A percentile compares a stretch with the other conserved stretches of the same genome.
These are phyloP conservation scores for Sminthurides aquaticus DNA, from an alignment of 2,888 invertebrate species.

Conservation along the genomic window DNA sequence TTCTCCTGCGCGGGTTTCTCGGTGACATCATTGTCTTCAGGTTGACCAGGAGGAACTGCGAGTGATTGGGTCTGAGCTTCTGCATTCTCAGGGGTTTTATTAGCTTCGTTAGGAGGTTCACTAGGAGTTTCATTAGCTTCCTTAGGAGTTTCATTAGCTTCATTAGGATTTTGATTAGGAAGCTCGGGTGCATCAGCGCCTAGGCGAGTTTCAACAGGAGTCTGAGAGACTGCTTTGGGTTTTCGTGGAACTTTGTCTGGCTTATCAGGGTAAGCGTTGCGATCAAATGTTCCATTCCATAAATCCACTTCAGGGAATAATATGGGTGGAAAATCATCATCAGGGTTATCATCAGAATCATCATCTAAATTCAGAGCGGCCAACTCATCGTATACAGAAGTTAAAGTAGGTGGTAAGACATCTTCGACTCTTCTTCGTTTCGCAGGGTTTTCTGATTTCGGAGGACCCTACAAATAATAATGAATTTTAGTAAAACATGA, in stretches of 20 bases:
- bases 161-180: neutral
- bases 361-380: neutral
- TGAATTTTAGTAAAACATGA: too few relatives aligned
- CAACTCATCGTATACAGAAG: conserved; percentile 5
- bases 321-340: conserved; percentile 6
- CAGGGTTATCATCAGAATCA: conserved; percentile 1
- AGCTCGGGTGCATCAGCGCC: neutral
- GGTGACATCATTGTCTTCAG: neutral
- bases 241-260: neutral
- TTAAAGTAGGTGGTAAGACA: conserved; percentile 2
- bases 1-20: neutral
- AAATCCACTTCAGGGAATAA: conserved; percentile 20
- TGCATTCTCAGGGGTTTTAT: neutral
- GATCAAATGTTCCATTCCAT: conserved; percentile 22
- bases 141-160: neutral
- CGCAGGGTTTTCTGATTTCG: neutral
- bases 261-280: conserved; percentile 13
- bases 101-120: neutral
- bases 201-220: neutral
- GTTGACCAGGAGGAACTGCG: neutral
- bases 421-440: conserved; percentile 1
- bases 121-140: neutral
- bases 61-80: neutral
- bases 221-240: neutral
- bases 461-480: neutral